A percentile compares a stretch with the other conserved stretches of the same genome.
These are phyloP conservation scores for Odontamblyopus lacepedii DNA, from an alignment of 2,797 vertebrate species.

Conservation along the genomic window DNA sequence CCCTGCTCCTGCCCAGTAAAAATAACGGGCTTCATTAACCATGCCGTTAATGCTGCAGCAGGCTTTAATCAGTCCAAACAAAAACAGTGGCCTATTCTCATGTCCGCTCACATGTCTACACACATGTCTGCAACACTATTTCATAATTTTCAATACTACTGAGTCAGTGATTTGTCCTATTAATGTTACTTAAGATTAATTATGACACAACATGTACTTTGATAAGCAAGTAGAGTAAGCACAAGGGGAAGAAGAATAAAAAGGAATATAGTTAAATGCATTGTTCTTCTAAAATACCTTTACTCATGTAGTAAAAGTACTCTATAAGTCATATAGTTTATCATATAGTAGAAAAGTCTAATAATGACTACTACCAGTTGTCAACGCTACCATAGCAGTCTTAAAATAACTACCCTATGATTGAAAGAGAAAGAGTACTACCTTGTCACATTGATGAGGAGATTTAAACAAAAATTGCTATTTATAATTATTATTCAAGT, in stretches of 20 bases:
- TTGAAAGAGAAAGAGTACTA: too few species aligned
- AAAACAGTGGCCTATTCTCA: conserved; percentile 6
- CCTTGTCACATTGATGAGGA: too few species aligned
- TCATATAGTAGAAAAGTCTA: too few species aligned
- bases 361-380: too few species aligned
- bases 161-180: background rate
- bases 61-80: conserved; percentile 61
- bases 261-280: too few species aligned
- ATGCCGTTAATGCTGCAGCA: conserved; percentile 43
- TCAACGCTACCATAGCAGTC: too few species aligned
- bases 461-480: too few species aligned
- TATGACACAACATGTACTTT: background rate
- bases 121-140: conserved; percentile 14
- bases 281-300: background rate
- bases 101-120: conserved; percentile 19
- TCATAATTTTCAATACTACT: background rate
- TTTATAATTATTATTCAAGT: background rate
- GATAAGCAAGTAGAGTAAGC: background rate
- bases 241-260: background rate
- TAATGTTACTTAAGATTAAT: background rate
- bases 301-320: background rate
- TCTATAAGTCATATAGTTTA: too few species aligned
- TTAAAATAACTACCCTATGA: too few species aligned
- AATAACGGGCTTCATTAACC: conserved; percentile 64
- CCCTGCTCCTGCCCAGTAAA: conserved; percentile 39